These are phyloP conservation scores for Callipepla californica DNA, from an alignment of 2,113 vertebrate species.

Conservation along the genomic window DNA sequence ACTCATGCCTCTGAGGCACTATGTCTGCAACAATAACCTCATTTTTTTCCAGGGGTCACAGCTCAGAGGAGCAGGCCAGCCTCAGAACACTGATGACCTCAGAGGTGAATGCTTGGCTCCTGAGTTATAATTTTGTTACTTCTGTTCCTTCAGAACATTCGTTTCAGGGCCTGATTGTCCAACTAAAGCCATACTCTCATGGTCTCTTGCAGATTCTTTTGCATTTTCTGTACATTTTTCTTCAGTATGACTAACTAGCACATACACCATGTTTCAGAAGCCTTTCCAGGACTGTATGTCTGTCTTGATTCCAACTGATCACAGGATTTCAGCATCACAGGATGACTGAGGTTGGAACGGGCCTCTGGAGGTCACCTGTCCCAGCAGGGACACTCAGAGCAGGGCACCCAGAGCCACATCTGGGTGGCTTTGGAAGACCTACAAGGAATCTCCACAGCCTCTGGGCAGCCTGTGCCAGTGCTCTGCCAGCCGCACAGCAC, in stretches of 20 bases:
- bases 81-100: not conserved
- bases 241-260: fast-evolving
- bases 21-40: fast-evolving
- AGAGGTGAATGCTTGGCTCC: not conserved
- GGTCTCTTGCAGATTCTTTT: not conserved
- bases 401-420: not conserved
- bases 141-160: not conserved
- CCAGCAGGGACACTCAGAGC: not conserved
- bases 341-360: not conserved
- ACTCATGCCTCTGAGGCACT: not conserved
- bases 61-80: not conserved
- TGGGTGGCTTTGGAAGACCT: not conserved
- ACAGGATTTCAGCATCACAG: not conserved
- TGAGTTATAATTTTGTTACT: not conserved
- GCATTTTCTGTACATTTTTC: not conserved
- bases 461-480: not conserved
- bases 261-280: not conserved
- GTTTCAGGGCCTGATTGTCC: not conserved
- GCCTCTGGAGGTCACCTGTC: not conserved
- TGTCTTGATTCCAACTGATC: not conserved
- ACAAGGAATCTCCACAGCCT: not conserved
- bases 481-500: not conserved
- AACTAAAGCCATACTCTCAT: not conserved
- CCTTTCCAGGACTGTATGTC: not conserved
- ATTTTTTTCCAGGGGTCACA: not conserved